phyloP scores from a whole-genome alignment of 2,113 vertebrate genomes.

The Phaethon lepturus region DNA sequence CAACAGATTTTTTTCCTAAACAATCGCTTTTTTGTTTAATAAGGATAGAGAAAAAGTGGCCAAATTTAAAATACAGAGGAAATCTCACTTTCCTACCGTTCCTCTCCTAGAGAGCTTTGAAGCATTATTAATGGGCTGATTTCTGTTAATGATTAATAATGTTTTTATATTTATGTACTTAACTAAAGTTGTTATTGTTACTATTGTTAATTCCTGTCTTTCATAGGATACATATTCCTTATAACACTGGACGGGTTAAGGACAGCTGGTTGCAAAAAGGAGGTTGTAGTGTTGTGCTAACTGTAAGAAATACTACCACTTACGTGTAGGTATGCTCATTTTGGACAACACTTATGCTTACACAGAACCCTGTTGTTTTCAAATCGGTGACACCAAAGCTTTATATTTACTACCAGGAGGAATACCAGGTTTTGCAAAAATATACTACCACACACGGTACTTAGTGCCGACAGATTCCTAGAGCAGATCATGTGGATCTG shows the following conservation, averaged over 20 bases:
- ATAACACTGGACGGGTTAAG: neutral
- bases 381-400: neutral
- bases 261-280: neutral
- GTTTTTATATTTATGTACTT: neutral
- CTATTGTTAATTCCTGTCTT: neutral
- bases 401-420: neutral
- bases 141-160: neutral
- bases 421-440: neutral
- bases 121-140: neutral
- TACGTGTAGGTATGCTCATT: neutral
- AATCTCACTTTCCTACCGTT: neutral
- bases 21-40: neutral
- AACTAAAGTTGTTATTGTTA: neutral
- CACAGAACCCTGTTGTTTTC: neutral
- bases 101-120: neutral
- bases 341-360: neutral
- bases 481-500: neutral
- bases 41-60: neutral
- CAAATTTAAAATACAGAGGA: neutral
- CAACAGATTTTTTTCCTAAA: neutral
- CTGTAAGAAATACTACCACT: neutral
- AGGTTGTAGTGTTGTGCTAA: neutral
- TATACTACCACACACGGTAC: accelerated
- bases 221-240: neutral
- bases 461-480: neutral